Evolutionary conservation across 2,113 vertebrate species (phyloP).

Genomic region (Lepidothrix coronata): DNA sequence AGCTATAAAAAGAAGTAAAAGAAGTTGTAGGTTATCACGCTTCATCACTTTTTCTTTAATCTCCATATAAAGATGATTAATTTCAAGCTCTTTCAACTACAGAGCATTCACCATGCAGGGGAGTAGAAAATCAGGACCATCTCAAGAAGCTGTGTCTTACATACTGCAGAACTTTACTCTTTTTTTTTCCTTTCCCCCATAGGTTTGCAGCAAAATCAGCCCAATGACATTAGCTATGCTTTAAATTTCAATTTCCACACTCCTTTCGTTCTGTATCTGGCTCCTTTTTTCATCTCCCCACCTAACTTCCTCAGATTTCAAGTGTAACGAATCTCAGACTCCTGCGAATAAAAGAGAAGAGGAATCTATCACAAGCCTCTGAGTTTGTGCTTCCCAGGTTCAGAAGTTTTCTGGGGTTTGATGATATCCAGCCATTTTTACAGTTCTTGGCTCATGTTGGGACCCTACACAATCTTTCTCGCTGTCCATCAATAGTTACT

Average conservation of each 20-base stretch:
- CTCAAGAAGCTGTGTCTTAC: not conserved
- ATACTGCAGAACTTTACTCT: not conserved
- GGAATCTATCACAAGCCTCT: not conserved
- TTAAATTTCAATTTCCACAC: conserved; percentile 61
- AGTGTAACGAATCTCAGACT: conserved; percentile 22
- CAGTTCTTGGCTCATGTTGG: not conserved
- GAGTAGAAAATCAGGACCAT: conserved; percentile 4
- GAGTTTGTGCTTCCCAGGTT: not conserved
- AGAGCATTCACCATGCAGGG: not conserved
- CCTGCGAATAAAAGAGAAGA: not conserved
- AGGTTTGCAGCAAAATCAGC: conserved; percentile 42
- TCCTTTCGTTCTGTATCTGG: conserved; percentile 13
- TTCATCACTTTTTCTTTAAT: conserved; percentile 26
- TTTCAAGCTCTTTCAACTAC: conserved; percentile 2
- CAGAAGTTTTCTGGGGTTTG: not conserved
- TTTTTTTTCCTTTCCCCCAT: not conserved
- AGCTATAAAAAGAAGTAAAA: not conserved
- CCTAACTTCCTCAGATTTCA: conserved; percentile 42
- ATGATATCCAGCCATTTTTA: not conserved
- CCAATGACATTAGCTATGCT: conserved; percentile 63
- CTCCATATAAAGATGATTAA: conserved; percentile 10
- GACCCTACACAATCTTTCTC: not conserved
- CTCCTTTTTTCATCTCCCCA: conserved; percentile 50
- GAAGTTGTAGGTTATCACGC: not conserved
- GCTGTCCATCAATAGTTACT: not conserved